phyloP scores from a whole-genome alignment of 92 coral and sea anemone species.

The Palythoa grandis region DNA sequence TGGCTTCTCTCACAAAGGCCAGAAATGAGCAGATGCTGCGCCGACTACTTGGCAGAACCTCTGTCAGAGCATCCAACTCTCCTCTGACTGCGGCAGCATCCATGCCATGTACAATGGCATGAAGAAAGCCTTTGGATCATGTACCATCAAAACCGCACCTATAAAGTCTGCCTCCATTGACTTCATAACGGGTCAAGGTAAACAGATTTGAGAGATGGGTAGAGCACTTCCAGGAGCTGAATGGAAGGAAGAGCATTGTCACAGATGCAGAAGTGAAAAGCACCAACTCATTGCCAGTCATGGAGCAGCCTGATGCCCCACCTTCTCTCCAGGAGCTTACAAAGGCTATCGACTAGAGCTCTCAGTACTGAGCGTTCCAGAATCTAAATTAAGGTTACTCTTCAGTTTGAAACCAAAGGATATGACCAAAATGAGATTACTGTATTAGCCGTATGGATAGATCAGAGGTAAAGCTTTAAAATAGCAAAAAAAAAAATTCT shows the following conservation, averaged over 20 bases:
- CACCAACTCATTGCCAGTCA: no score
- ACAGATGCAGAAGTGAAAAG: not conserved
- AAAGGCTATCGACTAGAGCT: no score
- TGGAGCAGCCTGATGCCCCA: no score
- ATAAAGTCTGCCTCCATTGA: slow-evolving; percentile 1
- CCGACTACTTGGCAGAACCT: slow-evolving; percentile 41
- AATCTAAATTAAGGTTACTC: no score
- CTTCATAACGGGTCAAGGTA: not conserved
- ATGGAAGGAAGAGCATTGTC: slow-evolving; percentile 2
- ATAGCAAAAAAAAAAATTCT: no score
- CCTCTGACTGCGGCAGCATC: slow-evolving; percentile 43
- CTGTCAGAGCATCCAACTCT: slow-evolving; percentile 32
- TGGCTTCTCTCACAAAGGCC: not conserved
- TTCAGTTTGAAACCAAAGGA: no score
- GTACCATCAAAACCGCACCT: not conserved
- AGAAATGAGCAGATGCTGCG: slow-evolving; percentile 10
- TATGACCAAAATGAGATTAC: no score
- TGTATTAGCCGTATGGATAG: no score
- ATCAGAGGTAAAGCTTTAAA: no score
- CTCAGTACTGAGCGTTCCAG: no score
- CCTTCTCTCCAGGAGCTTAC: no score
- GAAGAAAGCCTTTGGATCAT: slow-evolving; percentile 16
- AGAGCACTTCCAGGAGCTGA: not conserved
- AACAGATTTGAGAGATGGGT: slow-evolving; percentile 9
- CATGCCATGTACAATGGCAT: slow-evolving; percentile 13